These are phyloP conservation scores for Tolypeutes matacus DNA, from an alignment of 2,797 vertebrate genomes.

Conservation along the genomic window DNA sequence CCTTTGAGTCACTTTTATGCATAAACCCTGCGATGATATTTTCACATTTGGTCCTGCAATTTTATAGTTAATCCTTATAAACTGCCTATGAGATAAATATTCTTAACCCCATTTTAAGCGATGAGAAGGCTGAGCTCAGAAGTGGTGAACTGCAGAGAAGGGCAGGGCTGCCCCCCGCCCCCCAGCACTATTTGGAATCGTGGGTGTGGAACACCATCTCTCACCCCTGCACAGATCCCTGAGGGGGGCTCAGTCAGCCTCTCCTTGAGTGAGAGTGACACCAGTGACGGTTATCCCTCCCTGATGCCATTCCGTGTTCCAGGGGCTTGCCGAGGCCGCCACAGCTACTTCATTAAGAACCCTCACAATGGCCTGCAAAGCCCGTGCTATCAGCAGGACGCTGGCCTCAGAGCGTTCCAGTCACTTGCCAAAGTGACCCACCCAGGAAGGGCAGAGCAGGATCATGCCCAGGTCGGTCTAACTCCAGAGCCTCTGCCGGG, in stretches of 20 bases:
- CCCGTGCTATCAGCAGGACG: not conserved
- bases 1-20: not conserved
- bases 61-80: conserved; percentile 15
- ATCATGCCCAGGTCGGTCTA: not conserved
- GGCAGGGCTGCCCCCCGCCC: not conserved
- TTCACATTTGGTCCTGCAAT: not conserved
- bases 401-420: not conserved
- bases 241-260: not conserved
- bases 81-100: not conserved
- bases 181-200: not conserved
- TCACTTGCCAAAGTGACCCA: conserved; percentile 5
- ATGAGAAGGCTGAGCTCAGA: not conserved
- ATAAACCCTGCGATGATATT: not conserved
- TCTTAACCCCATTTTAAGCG: not conserved
- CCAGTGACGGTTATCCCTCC: not conserved
- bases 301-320: not conserved
- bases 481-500: not conserved
- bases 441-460: not conserved
- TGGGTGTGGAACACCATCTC: too few relatives aligned
- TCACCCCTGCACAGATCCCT: not conserved
- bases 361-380: not conserved
- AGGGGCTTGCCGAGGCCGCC: not conserved
- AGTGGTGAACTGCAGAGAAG: not conserved
- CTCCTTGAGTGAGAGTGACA: not conserved
- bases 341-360: not conserved